phyloP scores from a whole-genome alignment of 1,140 invertebrate species.

The Hyles euphorbiae region DNA sequence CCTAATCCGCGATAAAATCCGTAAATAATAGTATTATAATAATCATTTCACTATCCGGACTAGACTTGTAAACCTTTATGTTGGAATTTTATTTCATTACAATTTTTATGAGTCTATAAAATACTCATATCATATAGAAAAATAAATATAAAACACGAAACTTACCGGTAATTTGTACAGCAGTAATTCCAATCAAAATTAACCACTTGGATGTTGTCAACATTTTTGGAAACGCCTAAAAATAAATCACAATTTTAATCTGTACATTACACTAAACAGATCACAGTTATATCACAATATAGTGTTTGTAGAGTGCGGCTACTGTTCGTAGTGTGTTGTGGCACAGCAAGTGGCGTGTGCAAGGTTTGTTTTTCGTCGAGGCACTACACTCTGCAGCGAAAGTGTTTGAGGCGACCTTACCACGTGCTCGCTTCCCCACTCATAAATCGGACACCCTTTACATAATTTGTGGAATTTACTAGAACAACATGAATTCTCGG shows the following conservation, averaged over 20 bases:
- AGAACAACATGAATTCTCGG: no score
- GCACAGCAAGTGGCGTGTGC: conserved; percentile 39
- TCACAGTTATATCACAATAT: conserved; percentile 11
- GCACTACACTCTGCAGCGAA: conserved; percentile 40
- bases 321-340: no score
- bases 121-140: no score
- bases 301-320: not conserved
- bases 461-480: conserved; percentile 8
- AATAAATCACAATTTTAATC: not conserved
- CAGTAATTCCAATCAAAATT: conserved; percentile 73
- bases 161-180: conserved; percentile 56
- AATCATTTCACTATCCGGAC: no score
- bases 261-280: conserved; percentile 14
- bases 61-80: no score
- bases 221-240: conserved; percentile 29
- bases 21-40: no score
- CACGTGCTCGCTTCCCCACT: conserved; percentile 37
- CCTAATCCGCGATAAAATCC: no score
- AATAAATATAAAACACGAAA: not conserved
- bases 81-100: no score
- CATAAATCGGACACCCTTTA: conserved; percentile 26
- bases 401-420: conserved; percentile 40
- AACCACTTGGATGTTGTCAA: conserved; percentile 61
- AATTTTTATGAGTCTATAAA: no score
- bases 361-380: conserved; percentile 43